phyloP scores from a whole-genome alignment of 2,113 vertebrate genomes.

The Pollachius pollachius region DNA sequence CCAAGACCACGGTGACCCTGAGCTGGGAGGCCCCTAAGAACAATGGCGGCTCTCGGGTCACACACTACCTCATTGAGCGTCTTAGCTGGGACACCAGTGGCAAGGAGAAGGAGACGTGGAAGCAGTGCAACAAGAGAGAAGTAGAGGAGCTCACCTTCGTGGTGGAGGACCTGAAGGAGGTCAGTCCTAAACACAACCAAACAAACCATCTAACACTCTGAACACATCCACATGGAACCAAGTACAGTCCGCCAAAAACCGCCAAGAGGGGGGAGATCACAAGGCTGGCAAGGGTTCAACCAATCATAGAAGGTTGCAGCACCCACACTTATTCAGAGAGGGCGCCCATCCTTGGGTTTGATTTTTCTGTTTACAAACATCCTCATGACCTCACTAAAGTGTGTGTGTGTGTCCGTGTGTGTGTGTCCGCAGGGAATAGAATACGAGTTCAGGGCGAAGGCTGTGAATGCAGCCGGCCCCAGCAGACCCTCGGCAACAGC shows the following conservation, averaged over 20 bases:
- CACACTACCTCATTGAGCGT: slow-evolving; percentile 93
- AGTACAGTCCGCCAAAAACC: too few relatives aligned
- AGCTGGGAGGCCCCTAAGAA: slow-evolving; percentile 95
- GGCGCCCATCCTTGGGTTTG: background rate
- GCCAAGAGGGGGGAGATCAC: too few relatives aligned
- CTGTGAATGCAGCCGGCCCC: slow-evolving; percentile 92
- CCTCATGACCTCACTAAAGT: background rate
- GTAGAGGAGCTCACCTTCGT: slow-evolving; percentile 65
- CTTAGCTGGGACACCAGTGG: slow-evolving; percentile 92
- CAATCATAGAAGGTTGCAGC: too few relatives aligned
- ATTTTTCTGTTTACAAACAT: background rate
- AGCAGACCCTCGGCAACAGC: slow-evolving; percentile 90
- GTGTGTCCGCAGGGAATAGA: slow-evolving; percentile 80
- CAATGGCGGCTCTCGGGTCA: slow-evolving; percentile 92
- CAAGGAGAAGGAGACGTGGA: slow-evolving; percentile 95
- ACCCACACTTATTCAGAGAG: too few relatives aligned
- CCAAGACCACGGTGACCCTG: slow-evolving; percentile 88
- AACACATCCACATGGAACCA: too few relatives aligned
- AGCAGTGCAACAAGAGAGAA: slow-evolving; percentile 84
- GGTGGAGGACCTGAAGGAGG: slow-evolving; percentile 70
- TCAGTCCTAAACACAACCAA: slow-evolving; percentile 4
- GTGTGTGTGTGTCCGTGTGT: slow-evolving; percentile 9
- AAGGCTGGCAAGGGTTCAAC: too few relatives aligned
- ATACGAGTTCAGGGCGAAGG: slow-evolving; percentile 97
- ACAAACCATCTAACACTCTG: too few relatives aligned